Base-by-base conservation (phyloP, 2,797 vertebrate genomes). In the Sebastes nivosus region DNA sequence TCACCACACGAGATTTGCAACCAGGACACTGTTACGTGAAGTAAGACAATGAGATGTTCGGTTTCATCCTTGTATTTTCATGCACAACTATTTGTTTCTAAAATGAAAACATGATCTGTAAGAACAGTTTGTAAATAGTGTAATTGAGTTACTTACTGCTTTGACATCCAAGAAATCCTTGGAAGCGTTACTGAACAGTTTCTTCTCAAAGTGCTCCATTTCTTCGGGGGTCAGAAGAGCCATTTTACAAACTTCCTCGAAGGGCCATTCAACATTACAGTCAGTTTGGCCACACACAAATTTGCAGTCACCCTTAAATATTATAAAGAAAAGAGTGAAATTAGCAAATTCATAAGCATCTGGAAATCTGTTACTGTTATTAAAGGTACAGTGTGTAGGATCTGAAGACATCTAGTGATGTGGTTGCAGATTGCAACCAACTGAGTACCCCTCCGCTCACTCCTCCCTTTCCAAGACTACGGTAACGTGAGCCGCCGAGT, bases 191-290 rank as follows among this genome's bases (percentile, higher is more conserved):
- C 18, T 46, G 8, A 89, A 87, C 76, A 94, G 55, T 5, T 24
- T 86, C 8, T 78, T 81, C 29, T 94, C 88, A 87, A 95, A 94
- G 65, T 91, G 25, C 1, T 58, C 27, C 6, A 65, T 86, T 72
- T 95, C 94, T 30, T 87, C 76, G 5, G 76, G 29, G 4, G 90
- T 95, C 54, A 95, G 84, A 8, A 93, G 81, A 63, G 95, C 94
- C 87, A 94, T 85, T 75, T 89, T 91, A 25, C 88, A 50, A 27
- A 95, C 92, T 65, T 95, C 95, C 13, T 81, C 25, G 1, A 87
- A 94, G 0, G 85, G 6, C 94, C 94, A 95, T 65, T 60, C 81
- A 1, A 46, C 77, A 2, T 46, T 36, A 76, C 95, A 95, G 4
- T 1, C 1, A 3, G 42, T 42, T 1, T 84, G 85, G 6, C 92